These are phyloP conservation scores for Chironomus tentans DNA, from an alignment of 2,888 invertebrate species.

Conservation along the genomic window DNA sequence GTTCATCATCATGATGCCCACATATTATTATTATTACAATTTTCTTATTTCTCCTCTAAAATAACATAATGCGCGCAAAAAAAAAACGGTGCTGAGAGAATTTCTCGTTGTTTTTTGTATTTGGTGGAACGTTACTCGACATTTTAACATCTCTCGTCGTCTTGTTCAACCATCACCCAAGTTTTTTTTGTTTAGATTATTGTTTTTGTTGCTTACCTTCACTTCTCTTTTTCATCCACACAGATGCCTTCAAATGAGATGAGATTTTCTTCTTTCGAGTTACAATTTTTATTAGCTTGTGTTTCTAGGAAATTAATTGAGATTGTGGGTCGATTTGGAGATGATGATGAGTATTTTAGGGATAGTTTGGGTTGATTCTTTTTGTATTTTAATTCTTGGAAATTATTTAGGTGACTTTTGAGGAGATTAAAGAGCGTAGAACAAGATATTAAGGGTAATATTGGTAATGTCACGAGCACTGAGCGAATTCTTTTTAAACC, in stretches of 20 bases:
- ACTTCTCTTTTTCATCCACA: not conserved
- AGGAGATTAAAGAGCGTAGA: too few relatives aligned
- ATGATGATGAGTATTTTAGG: not conserved
- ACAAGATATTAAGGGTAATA: too few relatives aligned
- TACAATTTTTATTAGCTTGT: not conserved
- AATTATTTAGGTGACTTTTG: too few relatives aligned
- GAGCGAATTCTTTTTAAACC: too few relatives aligned
- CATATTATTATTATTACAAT: not conserved
- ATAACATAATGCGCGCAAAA: not conserved
- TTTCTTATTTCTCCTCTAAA: not conserved
- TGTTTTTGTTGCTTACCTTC: not conserved
- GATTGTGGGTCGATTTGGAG: not conserved
- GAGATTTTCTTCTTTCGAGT: not conserved
- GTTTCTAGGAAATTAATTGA: too few relatives aligned
- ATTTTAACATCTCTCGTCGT: conserved; percentile 15
- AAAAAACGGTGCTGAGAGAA: not conserved
- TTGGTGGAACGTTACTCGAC: conserved; percentile 22
- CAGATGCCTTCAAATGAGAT: not conserved
- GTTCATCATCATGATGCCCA: conserved; percentile 14
- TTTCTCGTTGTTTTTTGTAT: not conserved
- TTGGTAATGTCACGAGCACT: too few relatives aligned
- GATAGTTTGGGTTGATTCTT: too few relatives aligned
- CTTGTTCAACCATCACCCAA: not conserved
- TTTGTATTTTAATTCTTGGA: too few relatives aligned
- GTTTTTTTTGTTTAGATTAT: not conserved